These are phyloP conservation scores for Sphaerophoria taeniata DNA, from an alignment of 2,888 invertebrate species.

Conservation along the genomic window DNA sequence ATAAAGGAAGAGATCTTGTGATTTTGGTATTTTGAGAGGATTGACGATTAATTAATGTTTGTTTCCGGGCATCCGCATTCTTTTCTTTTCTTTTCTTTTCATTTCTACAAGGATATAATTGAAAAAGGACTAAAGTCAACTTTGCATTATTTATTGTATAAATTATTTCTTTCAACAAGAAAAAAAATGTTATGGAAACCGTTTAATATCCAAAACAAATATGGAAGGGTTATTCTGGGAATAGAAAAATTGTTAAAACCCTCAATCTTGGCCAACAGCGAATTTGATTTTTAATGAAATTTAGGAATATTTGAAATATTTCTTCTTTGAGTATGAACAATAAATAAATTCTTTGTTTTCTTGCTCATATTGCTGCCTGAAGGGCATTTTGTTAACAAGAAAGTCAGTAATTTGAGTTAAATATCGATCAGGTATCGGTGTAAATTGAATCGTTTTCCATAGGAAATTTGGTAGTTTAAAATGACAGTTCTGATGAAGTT, in stretches of 20 bases:
- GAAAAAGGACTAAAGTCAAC: background rate
- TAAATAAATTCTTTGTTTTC: background rate
- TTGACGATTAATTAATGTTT: conserved; percentile 17
- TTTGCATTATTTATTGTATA: background rate
- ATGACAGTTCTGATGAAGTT: no score
- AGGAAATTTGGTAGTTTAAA: no score
- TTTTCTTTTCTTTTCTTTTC: background rate
- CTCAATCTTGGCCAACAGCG: no score
- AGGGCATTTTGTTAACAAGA: background rate
- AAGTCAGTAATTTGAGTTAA: background rate
- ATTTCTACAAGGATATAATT: conserved; percentile 9
- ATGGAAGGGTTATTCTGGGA: background rate
- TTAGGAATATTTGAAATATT: background rate
- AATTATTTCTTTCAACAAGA: background rate
- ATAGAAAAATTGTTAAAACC: no score
- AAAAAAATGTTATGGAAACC: background rate
- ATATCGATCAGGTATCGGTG: no score
- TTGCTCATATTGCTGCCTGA: background rate
- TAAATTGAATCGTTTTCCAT: no score
- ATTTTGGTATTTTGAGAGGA: background rate
- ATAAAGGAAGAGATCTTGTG: background rate
- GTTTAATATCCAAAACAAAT: background rate
- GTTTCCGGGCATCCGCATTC: background rate
- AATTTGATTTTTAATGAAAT: background rate
- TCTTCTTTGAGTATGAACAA: conserved; percentile 1